Evolutionary conservation across 2,113 vertebrate species (phyloP).

Genomic region (Rattus rattus): DNA sequence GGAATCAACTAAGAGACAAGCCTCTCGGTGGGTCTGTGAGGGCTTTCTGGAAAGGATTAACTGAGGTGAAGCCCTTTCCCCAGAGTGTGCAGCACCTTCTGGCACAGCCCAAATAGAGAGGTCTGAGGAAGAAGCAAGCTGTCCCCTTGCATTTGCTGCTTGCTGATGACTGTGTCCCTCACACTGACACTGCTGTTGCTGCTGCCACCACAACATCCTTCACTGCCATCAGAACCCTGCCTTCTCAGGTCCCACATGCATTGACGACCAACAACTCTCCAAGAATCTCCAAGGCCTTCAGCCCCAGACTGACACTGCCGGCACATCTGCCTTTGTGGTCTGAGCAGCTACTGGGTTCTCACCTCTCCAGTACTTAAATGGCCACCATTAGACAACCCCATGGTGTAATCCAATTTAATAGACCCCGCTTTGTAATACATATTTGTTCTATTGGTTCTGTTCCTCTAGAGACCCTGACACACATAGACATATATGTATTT

Average conservation of each 20-base stretch:
- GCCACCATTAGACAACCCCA: no score
- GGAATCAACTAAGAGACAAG: background rate
- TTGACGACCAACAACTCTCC: background rate
- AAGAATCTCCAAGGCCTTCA: background rate
- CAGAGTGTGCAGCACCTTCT: background rate
- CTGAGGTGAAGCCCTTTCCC: background rate
- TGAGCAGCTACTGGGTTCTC: background rate
- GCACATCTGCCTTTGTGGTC: background rate
- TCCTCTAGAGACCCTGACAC: background rate
- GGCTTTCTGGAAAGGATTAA: background rate
- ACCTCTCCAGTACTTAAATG: background rate
- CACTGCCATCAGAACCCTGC: background rate
- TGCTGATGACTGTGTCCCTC: no score
- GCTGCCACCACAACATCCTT: background rate
- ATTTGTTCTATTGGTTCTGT: background rate
- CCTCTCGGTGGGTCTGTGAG: background rate
- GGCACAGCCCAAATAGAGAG: background rate
- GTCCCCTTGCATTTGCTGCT: background rate
- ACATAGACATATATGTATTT: background rate
- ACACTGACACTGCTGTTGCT: fast-evolving
- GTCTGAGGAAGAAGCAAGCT: background rate
- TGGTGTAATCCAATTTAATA: background rate
- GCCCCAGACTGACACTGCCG: background rate
- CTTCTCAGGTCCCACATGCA: background rate
- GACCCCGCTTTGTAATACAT: background rate